A percentile compares a stretch with the other conserved stretches of the same genome.
Conservation (phyloP, 2,888 invertebrate genomes). For the Idaea biselata region DNA sequence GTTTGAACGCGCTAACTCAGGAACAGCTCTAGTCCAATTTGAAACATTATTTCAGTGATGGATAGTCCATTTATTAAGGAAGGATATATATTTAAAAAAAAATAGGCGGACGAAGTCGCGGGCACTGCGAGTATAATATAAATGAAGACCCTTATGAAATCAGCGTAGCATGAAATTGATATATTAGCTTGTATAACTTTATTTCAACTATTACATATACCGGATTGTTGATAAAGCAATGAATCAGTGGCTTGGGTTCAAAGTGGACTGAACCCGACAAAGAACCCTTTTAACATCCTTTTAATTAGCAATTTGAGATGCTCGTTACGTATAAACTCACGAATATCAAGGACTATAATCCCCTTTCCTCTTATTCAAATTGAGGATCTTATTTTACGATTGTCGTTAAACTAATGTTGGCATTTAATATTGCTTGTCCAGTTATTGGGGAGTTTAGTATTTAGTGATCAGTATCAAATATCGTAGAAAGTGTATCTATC, state of each 20-base stretch:
- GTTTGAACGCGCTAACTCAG: too few species aligned
- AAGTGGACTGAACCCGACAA: constrained; percentile 52
- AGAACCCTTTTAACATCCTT: constrained; percentile 42
- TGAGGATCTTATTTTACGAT: constrained; percentile 4
- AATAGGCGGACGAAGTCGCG: too few species aligned
- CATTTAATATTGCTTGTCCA: too few species aligned
- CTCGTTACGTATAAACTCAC: constrained; percentile 1
- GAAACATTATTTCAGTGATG: too few species aligned
- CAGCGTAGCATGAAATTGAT: background rate
- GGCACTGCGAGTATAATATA: too few species aligned
- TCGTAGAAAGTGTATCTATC: too few species aligned
- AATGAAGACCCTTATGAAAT: background rate
- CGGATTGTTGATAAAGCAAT: constrained; percentile 31
- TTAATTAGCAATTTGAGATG: constrained; percentile 47
- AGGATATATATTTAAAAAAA: too few species aligned
- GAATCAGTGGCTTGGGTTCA: constrained; percentile 43
- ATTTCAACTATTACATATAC: constrained; percentile 18
- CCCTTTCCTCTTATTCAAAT: background rate
- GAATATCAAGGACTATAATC: background rate
- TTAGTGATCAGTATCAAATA: too few species aligned
- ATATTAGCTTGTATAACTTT: constrained; percentile 20
- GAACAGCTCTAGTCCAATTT: too few species aligned
- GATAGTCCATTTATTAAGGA: too few species aligned
- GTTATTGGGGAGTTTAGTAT: too few species aligned
- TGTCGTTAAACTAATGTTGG: too few species aligned